A percentile compares a stretch with the other conserved stretches of the same genome.
Conservation (phyloP, 35 echinoderm and acorn worm genomes). For the Heliocidaris erythrogramma region DNA sequence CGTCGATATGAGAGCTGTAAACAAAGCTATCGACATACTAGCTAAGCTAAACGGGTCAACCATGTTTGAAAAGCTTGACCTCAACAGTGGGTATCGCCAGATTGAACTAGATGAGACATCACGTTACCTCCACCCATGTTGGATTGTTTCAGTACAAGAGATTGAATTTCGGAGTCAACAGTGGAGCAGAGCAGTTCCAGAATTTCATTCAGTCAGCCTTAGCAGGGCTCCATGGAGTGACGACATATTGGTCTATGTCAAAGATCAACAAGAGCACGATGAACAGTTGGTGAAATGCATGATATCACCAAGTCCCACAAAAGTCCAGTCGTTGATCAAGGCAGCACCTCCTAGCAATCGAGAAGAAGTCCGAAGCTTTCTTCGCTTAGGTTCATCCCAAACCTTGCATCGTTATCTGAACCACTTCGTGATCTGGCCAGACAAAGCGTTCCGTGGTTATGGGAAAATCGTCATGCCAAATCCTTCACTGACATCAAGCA, state of each 20-base stretch:
- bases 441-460: conserved; percentile 56
- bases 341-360: conserved; percentile 54
- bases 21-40: conserved; percentile 76
- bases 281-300: conserved; percentile 27
- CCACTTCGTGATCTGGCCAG: conserved; percentile 70
- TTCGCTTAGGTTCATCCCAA: conserved; percentile 71
- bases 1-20: conserved; percentile 73
- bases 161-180: conserved; percentile 77
- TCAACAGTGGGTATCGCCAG: conserved; percentile 71
- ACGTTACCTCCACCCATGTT: conserved; percentile 69
- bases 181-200: conserved; percentile 76
- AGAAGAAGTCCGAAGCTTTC: conserved; percentile 72
- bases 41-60: conserved; percentile 60
- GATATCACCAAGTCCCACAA: conserved; percentile 68
- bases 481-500: conserved; percentile 67
- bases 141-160: conserved; percentile 66
- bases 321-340: conserved; percentile 62
- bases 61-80: conserved; percentile 68
- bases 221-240: conserved; percentile 64
- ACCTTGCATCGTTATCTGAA: conserved; percentile 59
- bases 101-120: conserved; percentile 69
- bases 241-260: conserved; percentile 66
- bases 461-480: conserved; percentile 44
- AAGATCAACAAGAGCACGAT: conserved; percentile 46
- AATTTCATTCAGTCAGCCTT: conserved; percentile 79